These are phyloP conservation scores for Leptopilina myrica DNA, from an alignment of 2,888 invertebrate genomes.

Conservation along the genomic window DNA sequence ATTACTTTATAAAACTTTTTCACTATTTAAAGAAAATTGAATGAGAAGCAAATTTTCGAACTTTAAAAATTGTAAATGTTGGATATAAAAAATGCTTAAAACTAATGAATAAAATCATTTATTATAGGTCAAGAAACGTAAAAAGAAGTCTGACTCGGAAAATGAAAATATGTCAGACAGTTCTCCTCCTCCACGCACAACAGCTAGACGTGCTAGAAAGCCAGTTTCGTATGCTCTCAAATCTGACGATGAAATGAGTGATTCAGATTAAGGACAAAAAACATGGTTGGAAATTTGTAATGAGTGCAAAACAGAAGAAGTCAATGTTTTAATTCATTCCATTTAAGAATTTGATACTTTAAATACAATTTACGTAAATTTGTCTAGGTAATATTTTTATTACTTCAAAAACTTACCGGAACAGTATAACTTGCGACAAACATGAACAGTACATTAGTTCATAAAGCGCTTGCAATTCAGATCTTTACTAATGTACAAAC, in stretches of 20 bases:
- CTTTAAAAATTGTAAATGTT: too few species aligned
- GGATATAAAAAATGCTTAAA: too few species aligned
- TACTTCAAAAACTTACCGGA: constrained; percentile 26
- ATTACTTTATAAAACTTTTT: too few species aligned
- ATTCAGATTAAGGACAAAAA: constrained; percentile 52
- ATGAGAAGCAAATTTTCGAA: too few species aligned
- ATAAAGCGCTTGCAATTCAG: constrained; percentile 13
- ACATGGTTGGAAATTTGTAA: constrained; percentile 46
- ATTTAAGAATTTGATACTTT: constrained; percentile 14
- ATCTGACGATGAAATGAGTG: constrained; percentile 68
- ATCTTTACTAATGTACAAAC: constrained; percentile 22
- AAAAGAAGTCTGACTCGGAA: constrained; percentile 62
- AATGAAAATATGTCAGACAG: constrained; percentile 59
- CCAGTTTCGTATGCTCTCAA: constrained; percentile 77
- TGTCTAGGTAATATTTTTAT: constrained; percentile 14
- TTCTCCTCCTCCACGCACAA: constrained; percentile 71
- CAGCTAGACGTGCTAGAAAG: constrained; percentile 77
- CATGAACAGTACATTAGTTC: constrained; percentile 9
- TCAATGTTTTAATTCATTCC: constrained; percentile 30
- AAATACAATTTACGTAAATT: background rate
- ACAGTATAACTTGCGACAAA: constrained; percentile 25
- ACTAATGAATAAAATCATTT: background rate
- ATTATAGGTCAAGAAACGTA: constrained; percentile 64
- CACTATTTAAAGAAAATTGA: too few species aligned
- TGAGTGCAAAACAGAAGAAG: constrained; percentile 19